phyloP scores from a whole-genome alignment of 1,140 invertebrate genomes.

The Maniola jurtina region DNA sequence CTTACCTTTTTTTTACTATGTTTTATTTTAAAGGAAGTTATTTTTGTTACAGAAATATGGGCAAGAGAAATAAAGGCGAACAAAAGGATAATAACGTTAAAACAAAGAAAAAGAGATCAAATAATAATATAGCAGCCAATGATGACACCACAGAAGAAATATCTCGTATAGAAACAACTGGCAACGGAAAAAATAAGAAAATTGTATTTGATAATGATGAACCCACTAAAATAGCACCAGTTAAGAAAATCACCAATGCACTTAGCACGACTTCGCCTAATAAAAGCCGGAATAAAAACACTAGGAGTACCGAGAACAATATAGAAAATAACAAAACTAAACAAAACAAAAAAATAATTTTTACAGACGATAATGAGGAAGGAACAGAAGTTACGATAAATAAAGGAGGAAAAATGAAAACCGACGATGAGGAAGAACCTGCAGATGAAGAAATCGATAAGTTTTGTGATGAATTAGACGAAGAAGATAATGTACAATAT shows the following conservation, averaged over 20 bases:
- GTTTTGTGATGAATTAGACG: constrained; percentile 65
- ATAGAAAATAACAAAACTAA: constrained; percentile 19
- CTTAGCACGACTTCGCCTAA: neutral
- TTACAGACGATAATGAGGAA: constrained; percentile 29
- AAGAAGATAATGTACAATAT: constrained; percentile 64
- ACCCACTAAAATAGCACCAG: constrained; percentile 4
- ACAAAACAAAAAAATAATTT: constrained; percentile 37
- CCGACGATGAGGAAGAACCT: constrained; percentile 45
- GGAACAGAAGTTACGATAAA: constrained; percentile 19
- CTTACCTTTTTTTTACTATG: too few relatives aligned
- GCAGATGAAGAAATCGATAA: constrained; percentile 70
- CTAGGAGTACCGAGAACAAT: constrained; percentile 3
- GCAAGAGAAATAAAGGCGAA: constrained; percentile 33
- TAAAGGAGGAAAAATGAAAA: constrained; percentile 23
- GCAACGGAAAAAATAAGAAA: constrained; percentile 12
- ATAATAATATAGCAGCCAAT: neutral
- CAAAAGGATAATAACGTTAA: constrained; percentile 14
- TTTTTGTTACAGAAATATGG: constrained; percentile 39
- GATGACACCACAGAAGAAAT: constrained; percentile 14
- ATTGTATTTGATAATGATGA: constrained; percentile 21
- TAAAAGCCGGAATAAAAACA: neutral
- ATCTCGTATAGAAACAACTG: constrained; percentile 8
- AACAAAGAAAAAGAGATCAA: constrained; percentile 9
- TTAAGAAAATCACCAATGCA: neutral
- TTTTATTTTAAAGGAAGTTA: neutral